A percentile compares a stretch with the other conserved stretches of the same genome.
phyloP scores from a whole-genome alignment of 2,113 vertebrate genomes.

The Ancistrus triradiatus region DNA sequence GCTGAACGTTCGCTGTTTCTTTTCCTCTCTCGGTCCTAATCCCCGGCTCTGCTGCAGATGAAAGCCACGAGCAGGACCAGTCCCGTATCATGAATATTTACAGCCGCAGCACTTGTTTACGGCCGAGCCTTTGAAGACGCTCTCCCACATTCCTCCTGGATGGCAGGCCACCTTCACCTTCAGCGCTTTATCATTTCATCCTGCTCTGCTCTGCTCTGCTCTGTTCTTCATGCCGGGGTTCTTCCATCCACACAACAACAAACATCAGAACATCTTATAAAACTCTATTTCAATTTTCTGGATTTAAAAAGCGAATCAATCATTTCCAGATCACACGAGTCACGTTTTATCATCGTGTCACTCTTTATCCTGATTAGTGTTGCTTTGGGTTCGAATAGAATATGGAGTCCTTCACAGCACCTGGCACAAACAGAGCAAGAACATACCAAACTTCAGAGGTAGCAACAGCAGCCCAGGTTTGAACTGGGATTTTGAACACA shows the following conservation, averaged over 20 bases:
- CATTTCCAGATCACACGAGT: no score
- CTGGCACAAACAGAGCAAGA: no score
- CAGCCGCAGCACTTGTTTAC: conserved; percentile 14
- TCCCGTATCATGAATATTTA: conserved; percentile 37
- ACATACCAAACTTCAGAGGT: no score
- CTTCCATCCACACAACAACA: conserved; percentile 9
- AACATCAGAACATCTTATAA: conserved; percentile 2
- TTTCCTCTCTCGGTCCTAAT: conserved; percentile 22
- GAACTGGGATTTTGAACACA: no score
- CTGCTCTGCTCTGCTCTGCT: conserved; percentile 9
- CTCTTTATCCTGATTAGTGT: no score
- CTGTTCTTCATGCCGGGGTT: no score
- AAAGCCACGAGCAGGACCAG: conserved; percentile 9
- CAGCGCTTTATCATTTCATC: neutral
- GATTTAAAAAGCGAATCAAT: no score
- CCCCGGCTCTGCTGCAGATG: conserved; percentile 26
- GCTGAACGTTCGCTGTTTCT: conserved; percentile 5
- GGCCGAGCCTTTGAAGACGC: conserved; percentile 23
- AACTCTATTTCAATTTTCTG: neutral
- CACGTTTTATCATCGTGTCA: no score
- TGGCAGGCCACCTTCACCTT: conserved; percentile 23
- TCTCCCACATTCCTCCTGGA: neutral
- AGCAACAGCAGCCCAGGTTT: no score
- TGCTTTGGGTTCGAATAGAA: no score
- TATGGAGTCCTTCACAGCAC: no score